phyloP scores from a whole-genome alignment of 2,888 invertebrate species.

The Calephelis perditalis region DNA sequence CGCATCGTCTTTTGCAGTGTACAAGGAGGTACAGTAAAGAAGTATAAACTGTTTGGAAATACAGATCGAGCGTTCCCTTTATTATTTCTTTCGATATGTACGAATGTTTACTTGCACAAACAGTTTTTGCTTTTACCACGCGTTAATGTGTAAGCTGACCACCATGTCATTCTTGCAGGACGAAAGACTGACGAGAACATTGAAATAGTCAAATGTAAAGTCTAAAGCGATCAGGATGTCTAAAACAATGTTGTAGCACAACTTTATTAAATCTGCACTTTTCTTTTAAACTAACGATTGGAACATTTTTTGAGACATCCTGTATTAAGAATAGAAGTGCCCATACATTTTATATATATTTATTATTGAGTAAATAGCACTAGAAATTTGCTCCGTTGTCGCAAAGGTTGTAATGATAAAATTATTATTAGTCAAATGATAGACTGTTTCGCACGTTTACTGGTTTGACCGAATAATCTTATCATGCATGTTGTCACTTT shows the following conservation, averaged over 20 bases:
- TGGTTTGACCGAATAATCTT: constrained; percentile 43
- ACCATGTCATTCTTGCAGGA: constrained; percentile 42
- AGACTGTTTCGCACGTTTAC: constrained; percentile 73
- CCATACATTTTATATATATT: constrained; percentile 50
- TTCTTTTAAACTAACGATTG: constrained; percentile 23
- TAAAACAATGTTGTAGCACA: constrained; percentile 36
- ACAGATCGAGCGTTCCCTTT: constrained; percentile 12
- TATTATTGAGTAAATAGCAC: constrained; percentile 60
- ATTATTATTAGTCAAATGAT: constrained; percentile 63
- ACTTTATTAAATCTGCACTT: constrained; percentile 8
- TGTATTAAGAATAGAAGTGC: constrained; percentile 51
- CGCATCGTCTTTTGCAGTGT: constrained; percentile 46
- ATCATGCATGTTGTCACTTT: constrained; percentile 42
- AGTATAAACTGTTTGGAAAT: constrained; percentile 22
- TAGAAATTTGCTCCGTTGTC: constrained; percentile 71
- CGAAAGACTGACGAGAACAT: constrained; percentile 62
- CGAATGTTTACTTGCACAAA: constrained; percentile 18
- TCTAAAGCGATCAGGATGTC: constrained; percentile 48
- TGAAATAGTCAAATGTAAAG: constrained; percentile 46
- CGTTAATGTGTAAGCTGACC: constrained; percentile 22
- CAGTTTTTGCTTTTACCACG: constrained; percentile 20
- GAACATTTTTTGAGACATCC: constrained; percentile 52
- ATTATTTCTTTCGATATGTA: constrained; percentile 28
- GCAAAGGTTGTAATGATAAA: constrained; percentile 75
- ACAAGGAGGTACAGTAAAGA: constrained; percentile 40